Base-by-base conservation (phyloP, 2,113 vertebrate genomes). In the Beaufortia kweichowensis region DNA sequence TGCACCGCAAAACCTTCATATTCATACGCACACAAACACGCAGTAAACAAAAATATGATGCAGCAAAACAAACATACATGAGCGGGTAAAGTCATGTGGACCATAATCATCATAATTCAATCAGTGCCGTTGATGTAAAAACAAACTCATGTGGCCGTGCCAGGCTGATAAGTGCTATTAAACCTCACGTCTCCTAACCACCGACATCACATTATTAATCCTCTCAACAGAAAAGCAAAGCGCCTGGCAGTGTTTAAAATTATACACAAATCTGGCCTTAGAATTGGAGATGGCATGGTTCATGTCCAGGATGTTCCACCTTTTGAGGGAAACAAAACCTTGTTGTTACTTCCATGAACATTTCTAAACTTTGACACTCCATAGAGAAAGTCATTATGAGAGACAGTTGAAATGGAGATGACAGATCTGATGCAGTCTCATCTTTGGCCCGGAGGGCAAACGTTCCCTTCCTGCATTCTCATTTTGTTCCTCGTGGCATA, bases 81-180 rank as follows among this genome's bases (percentile, higher is more conserved):
- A 24, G 39, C 31, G 41, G 61, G 29, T 59, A 28, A 50, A 59
- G 26, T 39, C 55, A 65, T 46, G 31, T 61, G 14, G 56, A 23
- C 57, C 71, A 80, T 46, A 4, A 77, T 64, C 50, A 12, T 62
- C n/a, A 50, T 39, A 7, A 15, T 56, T 67, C 56, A 48, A 43
- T 71, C 69, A 63, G 43, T 74, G 75, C 71, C 28, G 56, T 64
- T 81, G 39, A 8, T 74, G 21, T 21, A 75, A 83, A 84, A 66
- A 81, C 77, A 79, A 79, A 84, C 56, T 81, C 33, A 84, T 85
- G 82, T 80, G 79, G 77, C 75, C 84, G 71, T 82, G 78, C 83
- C 77, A 85, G 78, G 79, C 78, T 72, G 75, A 69, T 84, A 83
- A 86, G 86, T 86, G 80, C 87, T 82, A 81, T 87, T 79, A 81